phyloP scores from a whole-genome alignment of 2,113 vertebrate genomes.

The Hyaena hyaena region DNA sequence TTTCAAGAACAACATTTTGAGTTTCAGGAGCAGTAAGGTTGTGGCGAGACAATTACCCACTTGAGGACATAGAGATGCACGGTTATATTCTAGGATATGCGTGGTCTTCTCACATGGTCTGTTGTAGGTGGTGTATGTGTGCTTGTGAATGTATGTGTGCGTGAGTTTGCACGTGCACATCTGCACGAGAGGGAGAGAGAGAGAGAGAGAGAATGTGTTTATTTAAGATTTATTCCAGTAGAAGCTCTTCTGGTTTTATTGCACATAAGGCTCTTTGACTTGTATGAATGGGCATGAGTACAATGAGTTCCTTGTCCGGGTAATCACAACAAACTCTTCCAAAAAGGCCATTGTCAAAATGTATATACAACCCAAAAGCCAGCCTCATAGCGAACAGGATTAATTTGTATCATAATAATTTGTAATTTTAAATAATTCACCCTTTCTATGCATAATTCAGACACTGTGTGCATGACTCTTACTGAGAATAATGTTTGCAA shows the following conservation, averaged over 20 bases:
- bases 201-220: neutral
- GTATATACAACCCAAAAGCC: neutral
- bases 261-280: neutral
- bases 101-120: neutral
- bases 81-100: neutral
- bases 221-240: neutral
- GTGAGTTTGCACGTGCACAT: neutral
- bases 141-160: neutral
- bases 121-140: neutral
- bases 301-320: neutral
- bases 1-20: neutral
- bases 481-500: slow-evolving; percentile 24
- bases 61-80: neutral
- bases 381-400: neutral
- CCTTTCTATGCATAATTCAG: slow-evolving; percentile 14
- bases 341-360: neutral
- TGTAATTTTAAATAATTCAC: slow-evolving; percentile 53
- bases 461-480: neutral
- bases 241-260: neutral
- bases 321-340: neutral
- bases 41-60: neutral
- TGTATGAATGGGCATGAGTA: neutral
- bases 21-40: neutral
- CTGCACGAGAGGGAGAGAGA: neutral
- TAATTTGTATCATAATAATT: neutral